Base-by-base conservation (phyloP, 2,888 invertebrate species). In the Pimpla rufipes region DNA sequence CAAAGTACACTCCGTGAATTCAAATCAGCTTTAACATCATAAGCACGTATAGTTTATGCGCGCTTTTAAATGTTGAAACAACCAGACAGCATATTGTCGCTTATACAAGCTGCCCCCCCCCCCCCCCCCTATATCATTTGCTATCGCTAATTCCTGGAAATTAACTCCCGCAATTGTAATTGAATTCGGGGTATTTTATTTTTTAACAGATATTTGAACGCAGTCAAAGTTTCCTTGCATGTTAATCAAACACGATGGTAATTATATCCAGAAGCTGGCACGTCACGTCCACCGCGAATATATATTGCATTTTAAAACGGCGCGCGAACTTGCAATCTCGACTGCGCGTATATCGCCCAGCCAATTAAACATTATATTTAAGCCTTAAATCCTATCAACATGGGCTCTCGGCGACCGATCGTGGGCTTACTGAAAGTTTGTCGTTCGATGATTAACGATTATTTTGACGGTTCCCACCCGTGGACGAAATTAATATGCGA, bases 1-100 rank as follows among this genome's bases (percentile, higher is more conserved):
- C 76, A 71, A 76, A 81, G 75, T 81, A 76, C 71, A 75, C 64
- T 50, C 83, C 79, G 74, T 85, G 81, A 85, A 85, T 85, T 81
- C 74, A 70, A 83, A 83, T 85, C 68, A 83, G 76, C 59, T 68
- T 76, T 73, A 76, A 81, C 85, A 79, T 59, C 76, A 85, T 79
- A 73, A 81, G 80, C 79, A 73, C 66, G 71, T 76, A n/a, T n/a
- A 76, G 18, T 68, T 73, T 83, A 81, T 66, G 81, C 70, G 29
- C 13, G 18, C 73, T 71, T 79, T 42, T 11, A 62, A 37, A 47
- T 35, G 47, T 59, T 57, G 79, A 35, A 80, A 70, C 79, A 62
- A 78, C 66, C 78, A 21, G 21, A 52, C 21, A 59, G 70, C 29
- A 13, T 37, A 66, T 71, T 67, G 21, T 50, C 16, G 29, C 16